A percentile compares a stretch with the other conserved stretches of the same genome.
Evolutionary conservation across 2,113 vertebrate genomes (phyloP).

Genomic region (Canis aureus): DNA sequence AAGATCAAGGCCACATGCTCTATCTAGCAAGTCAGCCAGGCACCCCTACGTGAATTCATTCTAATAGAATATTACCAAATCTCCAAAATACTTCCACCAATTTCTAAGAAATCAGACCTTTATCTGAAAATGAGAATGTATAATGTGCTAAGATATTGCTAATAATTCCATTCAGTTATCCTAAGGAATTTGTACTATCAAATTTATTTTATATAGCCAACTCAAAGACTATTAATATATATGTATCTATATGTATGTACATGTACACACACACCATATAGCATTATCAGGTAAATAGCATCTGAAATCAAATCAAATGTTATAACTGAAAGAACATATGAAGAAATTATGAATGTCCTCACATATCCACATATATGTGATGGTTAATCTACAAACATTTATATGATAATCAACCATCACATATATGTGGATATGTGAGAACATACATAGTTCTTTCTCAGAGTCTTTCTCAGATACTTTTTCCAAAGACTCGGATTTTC

Average conservation of each 20-base stretch:
- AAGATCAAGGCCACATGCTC: not conserved
- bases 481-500: not conserved
- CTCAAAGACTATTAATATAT: not conserved
- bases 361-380: not conserved
- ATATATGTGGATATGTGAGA: not conserved
- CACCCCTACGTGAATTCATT: not conserved
- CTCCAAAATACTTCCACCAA: not conserved
- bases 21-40: not conserved
- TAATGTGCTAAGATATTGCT: not conserved
- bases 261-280: not conserved
- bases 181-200: not conserved
- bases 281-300: not conserved
- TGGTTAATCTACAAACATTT: too few species aligned
- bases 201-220: slow-evolving; percentile 3
- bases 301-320: not conserved
- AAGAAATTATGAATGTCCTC: not conserved
- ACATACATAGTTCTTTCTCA: not conserved
- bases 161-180: not conserved
- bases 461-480: not conserved
- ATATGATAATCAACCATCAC: not conserved
- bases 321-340: not conserved
- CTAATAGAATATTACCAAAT: not conserved
- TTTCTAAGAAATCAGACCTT: not conserved
- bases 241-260: not conserved
- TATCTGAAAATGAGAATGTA: not conserved